Base-by-base conservation (phyloP, 1,140 invertebrate genomes). In the Zaprionus africanus region DNA sequence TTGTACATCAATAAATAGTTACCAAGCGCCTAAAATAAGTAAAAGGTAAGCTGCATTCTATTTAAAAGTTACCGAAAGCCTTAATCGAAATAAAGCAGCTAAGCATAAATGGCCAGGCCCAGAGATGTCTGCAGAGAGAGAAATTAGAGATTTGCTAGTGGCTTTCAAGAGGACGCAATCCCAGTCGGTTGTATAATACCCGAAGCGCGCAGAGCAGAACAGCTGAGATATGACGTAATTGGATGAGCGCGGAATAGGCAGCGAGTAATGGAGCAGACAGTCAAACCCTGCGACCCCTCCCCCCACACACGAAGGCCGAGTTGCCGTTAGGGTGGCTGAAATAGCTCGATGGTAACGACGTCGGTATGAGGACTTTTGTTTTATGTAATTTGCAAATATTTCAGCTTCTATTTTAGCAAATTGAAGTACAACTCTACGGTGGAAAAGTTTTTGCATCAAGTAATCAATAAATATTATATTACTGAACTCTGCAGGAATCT, bases 191-290 rank as follows among this genome's bases (percentile, higher is more conserved):
- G 81, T 84, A 74, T 81, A 81, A 84, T 71, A 79, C 26, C 17
- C 51, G 54, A 24, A 22, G 22, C 15, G 56, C 22, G 28, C 49
- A 70, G 61, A 46, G 61, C 51, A 53, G 68, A 83, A 81, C 88
- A 88, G 79, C 90, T 91, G 84, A 91, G 84, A 72, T 81, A 88
- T 91, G 88, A 91, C 88, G 88, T 91, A 91, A 91, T 77, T 78
- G 58, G 64, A 63, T 66, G 65, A 51, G 69, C 72, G 73, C 63
- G 54, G 65, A 79, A 66, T 38, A 58, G 43, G 38, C 34, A 36
- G 31, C 28, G 66, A 43, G n/a, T 65, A 49, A 65, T 73, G 64
- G 41, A 17, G 60, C 36, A 53, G 28, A 38, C 36, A 41, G 63
- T 51, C 22, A 34, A 41, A 31, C 28, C 54, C 41, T n/a, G n/a